phyloP scores from a whole-genome alignment of 2,888 invertebrate species.

The Aphrophora alni region DNA sequence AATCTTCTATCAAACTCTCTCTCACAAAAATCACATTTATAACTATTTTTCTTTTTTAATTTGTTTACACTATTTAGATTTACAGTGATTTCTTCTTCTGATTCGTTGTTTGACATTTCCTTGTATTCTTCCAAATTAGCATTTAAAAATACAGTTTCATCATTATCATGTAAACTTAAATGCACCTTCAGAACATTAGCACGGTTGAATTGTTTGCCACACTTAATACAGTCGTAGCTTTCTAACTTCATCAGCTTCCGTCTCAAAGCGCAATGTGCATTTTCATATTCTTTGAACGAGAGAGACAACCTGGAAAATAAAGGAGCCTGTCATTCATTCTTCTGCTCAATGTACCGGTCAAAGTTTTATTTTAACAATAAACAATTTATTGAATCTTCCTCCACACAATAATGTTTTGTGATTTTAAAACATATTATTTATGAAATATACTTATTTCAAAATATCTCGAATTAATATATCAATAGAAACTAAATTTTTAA shows the following conservation, averaged over 20 bases:
- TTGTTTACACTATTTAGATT: not conserved
- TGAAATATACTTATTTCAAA: not conserved
- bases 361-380: no score
- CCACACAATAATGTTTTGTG: not conserved
- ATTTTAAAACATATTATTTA: not conserved
- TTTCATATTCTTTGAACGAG: constrained; percentile 25
- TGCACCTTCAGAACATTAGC: not conserved
- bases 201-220: not conserved
- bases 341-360: not conserved
- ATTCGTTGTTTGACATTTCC: not conserved
- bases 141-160: not conserved
- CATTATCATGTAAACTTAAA: not conserved
- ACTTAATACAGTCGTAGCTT: not conserved
- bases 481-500: no score
- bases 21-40: not conserved
- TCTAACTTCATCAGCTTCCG: not conserved
- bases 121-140: not conserved
- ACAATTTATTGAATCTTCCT: not conserved
- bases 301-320: constrained; percentile 32
- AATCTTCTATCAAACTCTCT: not conserved
- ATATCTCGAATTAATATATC: no score
- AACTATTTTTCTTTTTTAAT: not conserved
- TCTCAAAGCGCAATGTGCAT: constrained; percentile 24
- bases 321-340: constrained; percentile 29
- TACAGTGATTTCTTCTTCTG: not conserved